A percentile compares a stretch with the other conserved stretches of the same genome.
Conservation (phyloP, 2,113 vertebrate genomes). For the Carassius gibelio region DNA sequence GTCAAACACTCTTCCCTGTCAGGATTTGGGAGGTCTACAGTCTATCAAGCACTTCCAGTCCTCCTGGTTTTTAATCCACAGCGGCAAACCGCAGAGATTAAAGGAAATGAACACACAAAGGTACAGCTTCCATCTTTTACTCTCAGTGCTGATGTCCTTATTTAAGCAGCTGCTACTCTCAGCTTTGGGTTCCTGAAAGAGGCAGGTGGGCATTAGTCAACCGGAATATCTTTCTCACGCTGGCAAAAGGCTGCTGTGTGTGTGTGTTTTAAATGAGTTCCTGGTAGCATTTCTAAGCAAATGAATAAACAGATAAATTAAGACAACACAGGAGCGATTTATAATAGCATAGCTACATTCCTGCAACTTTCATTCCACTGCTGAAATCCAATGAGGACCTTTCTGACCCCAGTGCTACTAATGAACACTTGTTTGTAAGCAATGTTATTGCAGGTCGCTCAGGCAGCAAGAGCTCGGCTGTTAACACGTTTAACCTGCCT, state of each 20-base stretch:
- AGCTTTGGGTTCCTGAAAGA: constrained; percentile 75
- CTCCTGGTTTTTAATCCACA: constrained; percentile 52
- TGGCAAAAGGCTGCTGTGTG: constrained; percentile 15
- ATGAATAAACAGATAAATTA: background rate
- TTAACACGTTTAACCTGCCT: constrained; percentile 51
- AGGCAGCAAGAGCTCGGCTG: constrained; percentile 30
- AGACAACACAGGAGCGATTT: constrained; percentile 2
- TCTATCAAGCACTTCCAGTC: constrained; percentile 60
- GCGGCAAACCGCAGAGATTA: constrained; percentile 42
- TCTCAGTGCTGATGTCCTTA: constrained; percentile 80
- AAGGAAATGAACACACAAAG: constrained; percentile 40
- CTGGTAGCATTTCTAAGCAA: background rate
- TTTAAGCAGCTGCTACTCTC: constrained; percentile 76
- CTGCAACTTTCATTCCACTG: background rate
- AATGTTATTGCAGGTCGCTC: constrained; percentile 52
- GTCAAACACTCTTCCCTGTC: constrained; percentile 58
- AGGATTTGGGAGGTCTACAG: constrained; percentile 52
- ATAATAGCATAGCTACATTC: background rate
- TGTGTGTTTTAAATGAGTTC: too few relatives aligned
- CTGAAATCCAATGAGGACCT: constrained; percentile 9
- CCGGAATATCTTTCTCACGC: constrained; percentile 22
- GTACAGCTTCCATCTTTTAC: constrained; percentile 59
- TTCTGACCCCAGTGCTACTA: constrained; percentile 44
- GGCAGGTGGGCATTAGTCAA: constrained; percentile 45
- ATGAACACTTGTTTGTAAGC: constrained; percentile 56